phyloP scores from a whole-genome alignment of 2,888 invertebrate species.

The Escarpia spicata region DNA sequence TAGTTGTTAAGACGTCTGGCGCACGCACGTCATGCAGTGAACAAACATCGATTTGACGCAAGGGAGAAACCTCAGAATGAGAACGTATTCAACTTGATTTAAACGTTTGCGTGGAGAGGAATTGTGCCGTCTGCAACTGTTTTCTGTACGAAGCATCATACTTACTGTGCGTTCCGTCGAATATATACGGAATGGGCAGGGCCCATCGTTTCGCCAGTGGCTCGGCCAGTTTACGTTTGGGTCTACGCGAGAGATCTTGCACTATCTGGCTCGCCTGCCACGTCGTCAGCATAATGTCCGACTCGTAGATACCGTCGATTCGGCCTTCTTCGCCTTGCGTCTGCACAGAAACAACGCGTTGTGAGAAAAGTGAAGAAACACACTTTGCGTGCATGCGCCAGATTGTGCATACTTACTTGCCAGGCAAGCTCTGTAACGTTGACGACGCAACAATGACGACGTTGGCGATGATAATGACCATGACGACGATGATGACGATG shows the following conservation, averaged over 20 bases:
- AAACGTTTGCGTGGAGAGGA: not conserved
- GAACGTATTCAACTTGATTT: not conserved
- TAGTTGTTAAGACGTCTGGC: not conserved
- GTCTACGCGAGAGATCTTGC: constrained; percentile 33
- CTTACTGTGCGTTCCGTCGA: constrained; percentile 50
- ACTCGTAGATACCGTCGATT: constrained; percentile 35
- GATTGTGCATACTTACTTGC: no score
- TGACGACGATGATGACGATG: constrained; percentile 27
- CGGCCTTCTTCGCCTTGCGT: constrained; percentile 25
- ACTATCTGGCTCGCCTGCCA: constrained; percentile 39
- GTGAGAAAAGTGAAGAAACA: not conserved
- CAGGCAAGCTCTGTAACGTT: not conserved
- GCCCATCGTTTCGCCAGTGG: constrained; percentile 49
- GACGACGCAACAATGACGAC: constrained; percentile 22
- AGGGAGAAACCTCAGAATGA: not conserved
- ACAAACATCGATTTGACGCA: not conserved
- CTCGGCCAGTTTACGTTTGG: constrained; percentile 50
- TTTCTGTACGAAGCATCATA: not conserved
- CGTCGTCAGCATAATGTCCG: constrained; percentile 42
- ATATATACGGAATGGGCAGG: constrained; percentile 56
- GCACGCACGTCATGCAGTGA: not conserved
- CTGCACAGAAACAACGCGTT: constrained; percentile 22
- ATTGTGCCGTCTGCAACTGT: not conserved
- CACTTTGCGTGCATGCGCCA: no score
- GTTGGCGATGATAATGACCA: constrained; percentile 24